Percentiles rank a stretch among this genome's conserved stretches.
Evolutionary conservation across 1,140 invertebrate genomes (phyloP).

Genomic region (Polypedilum vanderplanki): DNA sequence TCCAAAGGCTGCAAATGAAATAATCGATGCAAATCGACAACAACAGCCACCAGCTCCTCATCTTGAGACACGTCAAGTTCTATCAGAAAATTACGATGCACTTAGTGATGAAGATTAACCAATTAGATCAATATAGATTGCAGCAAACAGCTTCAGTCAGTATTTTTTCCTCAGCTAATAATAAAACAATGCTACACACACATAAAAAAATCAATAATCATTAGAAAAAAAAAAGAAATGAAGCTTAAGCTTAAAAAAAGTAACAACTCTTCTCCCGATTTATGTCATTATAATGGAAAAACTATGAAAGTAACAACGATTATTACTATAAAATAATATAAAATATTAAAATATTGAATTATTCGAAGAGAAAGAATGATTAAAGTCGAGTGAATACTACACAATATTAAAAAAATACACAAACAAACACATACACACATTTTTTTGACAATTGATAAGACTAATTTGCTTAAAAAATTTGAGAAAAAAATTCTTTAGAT

Average conservation of each 20-base stretch:
- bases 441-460: constrained; percentile 3
- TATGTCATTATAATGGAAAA: constrained; percentile 4
- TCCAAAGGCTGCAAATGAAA: constrained; percentile 41
- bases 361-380: no score
- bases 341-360: neutral
- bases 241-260: constrained; percentile 26
- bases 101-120: constrained; percentile 77
- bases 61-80: constrained; percentile 68
- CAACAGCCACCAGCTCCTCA: constrained; percentile 45
- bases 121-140: neutral
- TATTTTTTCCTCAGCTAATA: constrained; percentile 21
- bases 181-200: neutral
- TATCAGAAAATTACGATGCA: constrained; percentile 79
- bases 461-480: constrained; percentile 8
- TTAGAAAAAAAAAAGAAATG: neutral
- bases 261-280: constrained; percentile 19
- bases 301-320: neutral
- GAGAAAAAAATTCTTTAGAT: neutral
- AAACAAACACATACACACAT: neutral
- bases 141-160: constrained; percentile 21
- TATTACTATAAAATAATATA: constrained; percentile 5
- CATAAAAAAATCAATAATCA: neutral
- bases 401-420: no score
- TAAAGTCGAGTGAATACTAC: no score
- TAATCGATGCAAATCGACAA: constrained; percentile 36